Base-by-base conservation (phyloP, 2,888 invertebrate species). In the Notocelia uddmanniana region DNA sequence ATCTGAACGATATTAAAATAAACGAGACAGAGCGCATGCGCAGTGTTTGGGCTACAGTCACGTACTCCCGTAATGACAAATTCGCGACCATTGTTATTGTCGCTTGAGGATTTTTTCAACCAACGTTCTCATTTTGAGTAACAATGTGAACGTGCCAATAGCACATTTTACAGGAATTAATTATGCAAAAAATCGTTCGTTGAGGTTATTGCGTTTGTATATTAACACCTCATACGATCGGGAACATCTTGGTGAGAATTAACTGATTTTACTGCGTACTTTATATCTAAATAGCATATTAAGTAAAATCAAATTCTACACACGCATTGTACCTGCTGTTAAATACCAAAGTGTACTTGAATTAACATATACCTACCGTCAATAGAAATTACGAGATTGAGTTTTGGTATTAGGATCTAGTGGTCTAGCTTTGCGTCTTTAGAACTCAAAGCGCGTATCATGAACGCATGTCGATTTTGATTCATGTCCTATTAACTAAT, bases 21-120 rank as follows among this genome's bases (percentile, higher is more conserved):
- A 88, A 85, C 85, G 84, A 84, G 85, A 88, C 83, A 89, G 82
- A 80, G 79, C 77, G 67, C 72, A 41, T 55, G 55, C 81, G 80
- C 79, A 64, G 77, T 89, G 89, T 88, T 89, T 89, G 86, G 86
- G 83, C 80, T 86, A 80, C 81, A 86, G 90, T 90, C 93, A 93
- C 93, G 93, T 92, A 84, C 84, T 75, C 74, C 80, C 78, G 85
- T 91, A 90, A 91, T 91, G 88, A 91, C 89, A 89, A 91, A 89
- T 90, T 88, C 85, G 87, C 86, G 82, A 83, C 87, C 86, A 88
- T 91, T 92, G 90, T 89, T 87, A 84, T 82, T 85, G 84, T 82
- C 84, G 82, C 81, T 83, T 83, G 84, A 84, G 80, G 84, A 85
- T 86, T 90, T 92, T 91, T 90, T 89, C 81, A 82, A 81, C 81